phyloP scores from a whole-genome alignment of 2,797 vertebrate genomes.

The Erethizon dorsatum region DNA sequence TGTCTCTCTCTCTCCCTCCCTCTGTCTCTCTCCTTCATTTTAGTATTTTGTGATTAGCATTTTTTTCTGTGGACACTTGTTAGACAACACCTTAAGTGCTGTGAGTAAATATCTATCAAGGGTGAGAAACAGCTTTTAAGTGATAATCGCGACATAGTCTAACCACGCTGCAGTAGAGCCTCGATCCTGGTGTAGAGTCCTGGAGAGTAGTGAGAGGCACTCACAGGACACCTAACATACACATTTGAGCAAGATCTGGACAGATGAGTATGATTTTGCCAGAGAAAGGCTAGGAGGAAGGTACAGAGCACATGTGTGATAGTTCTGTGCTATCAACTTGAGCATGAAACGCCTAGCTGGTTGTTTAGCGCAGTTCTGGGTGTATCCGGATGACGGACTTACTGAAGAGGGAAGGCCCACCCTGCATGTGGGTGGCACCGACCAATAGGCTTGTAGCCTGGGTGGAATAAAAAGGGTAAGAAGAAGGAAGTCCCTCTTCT shows the following conservation, averaged over 20 bases:
- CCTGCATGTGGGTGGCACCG: background rate
- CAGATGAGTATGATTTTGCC: background rate
- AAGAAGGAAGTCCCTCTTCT: background rate
- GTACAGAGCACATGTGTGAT: background rate
- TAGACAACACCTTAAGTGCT: background rate
- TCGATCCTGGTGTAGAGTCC: background rate
- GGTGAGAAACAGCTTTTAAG: background rate
- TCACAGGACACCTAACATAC: background rate
- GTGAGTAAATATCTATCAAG: background rate
- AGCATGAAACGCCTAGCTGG: background rate
- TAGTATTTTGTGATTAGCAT: background rate
- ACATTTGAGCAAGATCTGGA: background rate
- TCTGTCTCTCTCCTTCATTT: background rate
- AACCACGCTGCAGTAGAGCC: background rate
- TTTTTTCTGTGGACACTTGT: background rate
- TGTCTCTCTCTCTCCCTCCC: background rate
- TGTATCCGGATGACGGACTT: background rate
- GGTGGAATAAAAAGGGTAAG: background rate
- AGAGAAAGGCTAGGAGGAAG: background rate
- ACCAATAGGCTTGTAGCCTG: background rate
- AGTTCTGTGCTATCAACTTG: background rate
- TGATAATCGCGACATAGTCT: background rate
- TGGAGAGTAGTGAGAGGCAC: background rate
- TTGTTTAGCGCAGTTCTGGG: background rate
- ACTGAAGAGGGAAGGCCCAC: background rate